These are phyloP conservation scores for Streptopelia turtur DNA, from an alignment of 2,797 vertebrate genomes.

Conservation along the genomic window DNA sequence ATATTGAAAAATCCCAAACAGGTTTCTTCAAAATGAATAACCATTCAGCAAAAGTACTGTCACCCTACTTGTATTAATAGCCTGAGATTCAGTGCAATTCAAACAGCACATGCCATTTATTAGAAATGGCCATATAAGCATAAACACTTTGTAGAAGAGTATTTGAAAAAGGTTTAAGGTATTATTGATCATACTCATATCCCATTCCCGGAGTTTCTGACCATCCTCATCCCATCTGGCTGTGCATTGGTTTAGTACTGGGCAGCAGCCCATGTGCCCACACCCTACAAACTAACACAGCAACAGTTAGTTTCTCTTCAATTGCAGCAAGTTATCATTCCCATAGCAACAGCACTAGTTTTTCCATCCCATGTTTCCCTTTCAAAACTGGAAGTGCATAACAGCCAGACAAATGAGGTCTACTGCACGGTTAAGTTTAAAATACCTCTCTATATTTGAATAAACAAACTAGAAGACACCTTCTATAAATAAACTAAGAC, in stretches of 20 bases:
- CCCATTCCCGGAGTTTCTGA: background rate
- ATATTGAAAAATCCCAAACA: fast-evolving
- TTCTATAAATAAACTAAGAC: background rate
- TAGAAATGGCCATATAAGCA: background rate
- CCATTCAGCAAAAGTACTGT: background rate
- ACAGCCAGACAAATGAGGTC: background rate
- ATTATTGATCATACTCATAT: background rate
- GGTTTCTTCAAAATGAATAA: background rate
- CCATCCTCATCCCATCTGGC: background rate
- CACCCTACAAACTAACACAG: background rate
- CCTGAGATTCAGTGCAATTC: background rate
- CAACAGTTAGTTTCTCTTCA: conserved; percentile 4
- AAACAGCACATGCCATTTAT: background rate
- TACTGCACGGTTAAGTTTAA: background rate
- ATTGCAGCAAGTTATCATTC: conserved; percentile 24
- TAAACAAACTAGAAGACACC: background rate
- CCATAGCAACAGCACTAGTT: conserved; percentile 53
- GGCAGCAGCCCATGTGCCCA: background rate
- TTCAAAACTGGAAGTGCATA: conserved; percentile 4
- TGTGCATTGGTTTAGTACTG: background rate
- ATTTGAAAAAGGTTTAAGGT: background rate
- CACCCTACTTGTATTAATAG: background rate
- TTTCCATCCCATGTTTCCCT: conserved; percentile 50
- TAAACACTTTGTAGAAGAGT: background rate
- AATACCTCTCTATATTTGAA: background rate